Percentiles rank a stretch among this genome's conserved stretches.
These are phyloP conservation scores for Melanotaenia maccullochi DNA, from an alignment of 2,797 vertebrate species.

Conservation along the genomic window DNA sequence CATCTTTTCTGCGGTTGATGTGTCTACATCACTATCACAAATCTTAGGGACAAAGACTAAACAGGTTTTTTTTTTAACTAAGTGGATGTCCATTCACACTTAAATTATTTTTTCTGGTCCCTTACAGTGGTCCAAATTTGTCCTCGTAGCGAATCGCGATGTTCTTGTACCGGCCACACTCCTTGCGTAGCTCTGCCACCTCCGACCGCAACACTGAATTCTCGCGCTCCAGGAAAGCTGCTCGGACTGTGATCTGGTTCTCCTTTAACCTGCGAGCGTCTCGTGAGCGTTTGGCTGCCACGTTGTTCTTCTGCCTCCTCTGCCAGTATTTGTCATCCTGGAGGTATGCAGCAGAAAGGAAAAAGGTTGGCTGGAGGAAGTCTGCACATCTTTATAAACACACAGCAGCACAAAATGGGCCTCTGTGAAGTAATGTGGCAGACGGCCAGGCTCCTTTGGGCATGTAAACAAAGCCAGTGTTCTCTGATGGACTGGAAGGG, in stretches of 20 bases:
- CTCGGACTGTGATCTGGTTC: slow-evolving; percentile 97
- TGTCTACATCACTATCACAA: background rate
- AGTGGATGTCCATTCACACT: background rate
- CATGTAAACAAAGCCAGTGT: slow-evolving; percentile 32
- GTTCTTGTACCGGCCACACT: slow-evolving; percentile 89
- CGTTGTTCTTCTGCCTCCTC: slow-evolving; percentile 95
- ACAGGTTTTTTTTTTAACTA: background rate
- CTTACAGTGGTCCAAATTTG: slow-evolving; percentile 93
- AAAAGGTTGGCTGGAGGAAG: background rate
- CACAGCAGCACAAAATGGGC: background rate
- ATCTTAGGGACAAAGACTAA: slow-evolving; percentile 19
- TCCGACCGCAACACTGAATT: slow-evolving; percentile 91
- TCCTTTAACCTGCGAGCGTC: slow-evolving; percentile 95
- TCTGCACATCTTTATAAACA: background rate
- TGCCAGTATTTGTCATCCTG: slow-evolving; percentile 98
- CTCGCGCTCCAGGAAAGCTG: slow-evolving; percentile 95
- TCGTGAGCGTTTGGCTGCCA: slow-evolving; percentile 95
- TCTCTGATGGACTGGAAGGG: background rate
- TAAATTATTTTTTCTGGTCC: slow-evolving; percentile 31
- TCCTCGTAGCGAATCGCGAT: slow-evolving; percentile 88
- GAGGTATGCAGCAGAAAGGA: background rate
- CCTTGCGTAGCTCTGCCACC: slow-evolving; percentile 93
- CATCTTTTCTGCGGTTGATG: background rate
- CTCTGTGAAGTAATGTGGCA: background rate
- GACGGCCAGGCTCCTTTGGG: slow-evolving; percentile 34